These are phyloP conservation scores for Apodemia zela DNA, from an alignment of 2,888 invertebrate species.

Conservation along the genomic window DNA sequence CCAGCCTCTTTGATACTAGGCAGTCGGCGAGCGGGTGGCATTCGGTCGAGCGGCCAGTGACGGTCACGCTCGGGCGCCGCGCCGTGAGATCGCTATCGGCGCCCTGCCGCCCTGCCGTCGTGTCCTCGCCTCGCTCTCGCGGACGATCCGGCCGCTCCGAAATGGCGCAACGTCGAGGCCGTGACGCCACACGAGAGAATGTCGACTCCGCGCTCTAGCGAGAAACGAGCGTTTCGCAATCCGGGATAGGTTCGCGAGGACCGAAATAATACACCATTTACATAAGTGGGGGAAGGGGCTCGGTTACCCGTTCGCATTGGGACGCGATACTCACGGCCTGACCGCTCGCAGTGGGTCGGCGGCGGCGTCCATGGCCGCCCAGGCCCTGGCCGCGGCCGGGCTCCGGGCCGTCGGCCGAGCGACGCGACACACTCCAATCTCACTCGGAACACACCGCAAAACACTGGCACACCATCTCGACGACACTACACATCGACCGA, in stretches of 20 bases:
- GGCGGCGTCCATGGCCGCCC: slow-evolving; percentile 77
- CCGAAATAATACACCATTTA: slow-evolving; percentile 68
- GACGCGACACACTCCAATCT: slow-evolving; percentile 76
- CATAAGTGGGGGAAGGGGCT: slow-evolving; percentile 41
- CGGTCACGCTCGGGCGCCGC: slow-evolving; percentile 75
- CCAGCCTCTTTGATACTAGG: slow-evolving; percentile 44
- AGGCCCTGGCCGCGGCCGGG: slow-evolving; percentile 76
- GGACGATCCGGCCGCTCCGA: slow-evolving; percentile 65
- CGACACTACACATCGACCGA: slow-evolving; percentile 75
- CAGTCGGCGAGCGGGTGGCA: slow-evolving; percentile 39
- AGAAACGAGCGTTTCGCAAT: slow-evolving; percentile 75
- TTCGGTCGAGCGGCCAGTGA: slow-evolving; percentile 36
- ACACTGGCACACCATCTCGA: slow-evolving; percentile 77
- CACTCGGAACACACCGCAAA: slow-evolving; percentile 73
- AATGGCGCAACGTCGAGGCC: slow-evolving; percentile 78
- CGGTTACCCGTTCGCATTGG: slow-evolving; percentile 28
- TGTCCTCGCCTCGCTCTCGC: slow-evolving; percentile 49
- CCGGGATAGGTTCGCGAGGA: slow-evolving; percentile 63
- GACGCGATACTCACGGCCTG: slow-evolving; percentile 75
- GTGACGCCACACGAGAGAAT: slow-evolving; percentile 77
- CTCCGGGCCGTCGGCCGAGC: slow-evolving; percentile 73
- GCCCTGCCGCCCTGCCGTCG: slow-evolving; percentile 51
- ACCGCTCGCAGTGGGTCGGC: slow-evolving; percentile 74
- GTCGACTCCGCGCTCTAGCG: slow-evolving; percentile 64
- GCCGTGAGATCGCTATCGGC: slow-evolving; percentile 63